Percentiles rank a stretch among this genome's conserved stretches.
Conservation (phyloP, 2,113 vertebrate species). For the Mohoua ochrocephala region DNA sequence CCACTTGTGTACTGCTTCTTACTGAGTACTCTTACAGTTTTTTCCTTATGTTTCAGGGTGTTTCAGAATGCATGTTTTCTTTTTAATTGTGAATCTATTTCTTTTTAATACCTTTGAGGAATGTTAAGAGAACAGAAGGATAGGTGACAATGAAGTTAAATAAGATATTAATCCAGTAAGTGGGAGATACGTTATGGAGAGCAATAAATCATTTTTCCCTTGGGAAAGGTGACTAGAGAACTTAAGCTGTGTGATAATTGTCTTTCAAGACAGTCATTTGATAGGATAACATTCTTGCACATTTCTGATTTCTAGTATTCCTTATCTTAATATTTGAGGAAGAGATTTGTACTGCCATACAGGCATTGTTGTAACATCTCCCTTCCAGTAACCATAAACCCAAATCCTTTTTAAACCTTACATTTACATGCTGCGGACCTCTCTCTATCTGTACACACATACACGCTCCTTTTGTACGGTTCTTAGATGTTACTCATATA, state of each 20-base stretch:
- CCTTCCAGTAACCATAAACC: background rate
- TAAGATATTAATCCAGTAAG: background rate
- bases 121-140: background rate
- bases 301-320: constrained; percentile 36
- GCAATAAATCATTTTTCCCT: background rate
- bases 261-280: background rate
- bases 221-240: background rate
- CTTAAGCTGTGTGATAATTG: background rate
- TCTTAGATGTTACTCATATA: background rate
- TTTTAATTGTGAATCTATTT: background rate
- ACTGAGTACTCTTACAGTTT: background rate
- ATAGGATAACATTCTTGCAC: background rate
- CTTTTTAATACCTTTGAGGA: background rate
- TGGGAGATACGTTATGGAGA: background rate
- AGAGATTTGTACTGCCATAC: background rate
- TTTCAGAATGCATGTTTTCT: background rate
- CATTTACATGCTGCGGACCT: background rate
- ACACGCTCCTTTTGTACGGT: background rate
- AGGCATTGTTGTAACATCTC: background rate
- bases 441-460: background rate
- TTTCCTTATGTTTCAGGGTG: background rate
- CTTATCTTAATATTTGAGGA: background rate
- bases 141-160: background rate
- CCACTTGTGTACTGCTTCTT: background rate
- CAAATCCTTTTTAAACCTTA: background rate